A percentile compares a stretch with the other conserved stretches of the same genome.
Evolutionary conservation across 2,113 vertebrate species (phyloP).

Genomic region (Cryptotis parvus): DNA sequence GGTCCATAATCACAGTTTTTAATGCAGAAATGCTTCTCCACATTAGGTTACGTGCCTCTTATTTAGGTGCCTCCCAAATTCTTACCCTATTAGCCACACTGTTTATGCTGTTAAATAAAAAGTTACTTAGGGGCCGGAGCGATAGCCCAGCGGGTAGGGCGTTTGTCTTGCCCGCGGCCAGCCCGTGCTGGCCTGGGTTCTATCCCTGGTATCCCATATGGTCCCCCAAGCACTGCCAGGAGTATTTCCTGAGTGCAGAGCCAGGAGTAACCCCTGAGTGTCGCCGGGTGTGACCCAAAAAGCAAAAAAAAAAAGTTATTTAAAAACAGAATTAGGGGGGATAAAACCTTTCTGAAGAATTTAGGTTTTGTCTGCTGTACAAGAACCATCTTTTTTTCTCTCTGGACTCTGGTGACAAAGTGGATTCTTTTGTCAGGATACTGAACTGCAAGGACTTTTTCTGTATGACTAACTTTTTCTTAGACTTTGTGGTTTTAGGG

Average conservation of each 20-base stretch:
- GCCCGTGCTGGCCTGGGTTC: no score
- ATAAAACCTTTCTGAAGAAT: constrained; percentile 18
- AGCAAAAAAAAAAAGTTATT: constrained; percentile 3
- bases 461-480: neutral
- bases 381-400: neutral
- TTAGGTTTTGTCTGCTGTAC: neutral
- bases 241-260: no score
- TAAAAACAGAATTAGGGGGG: constrained; percentile 1
- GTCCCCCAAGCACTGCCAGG: no score
- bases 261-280: no score
- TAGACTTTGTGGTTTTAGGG: constrained; percentile 57
- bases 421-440: neutral
- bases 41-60: neutral
- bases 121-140: no score
- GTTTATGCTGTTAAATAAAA: constrained; percentile 2
- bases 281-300: no score
- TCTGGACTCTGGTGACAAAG: neutral
- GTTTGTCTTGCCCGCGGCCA: no score
- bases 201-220: no score
- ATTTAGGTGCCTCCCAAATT: neutral
- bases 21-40: constrained; percentile 12
- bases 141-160: no score
- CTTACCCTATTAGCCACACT: neutral
- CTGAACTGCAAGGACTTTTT: constrained; percentile 26
- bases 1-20: neutral